A percentile compares a stretch with the other conserved stretches of the same genome.
Evolutionary conservation across 2,113 vertebrate genomes (phyloP).

Genomic region (Salvelinus namaycush): DNA sequence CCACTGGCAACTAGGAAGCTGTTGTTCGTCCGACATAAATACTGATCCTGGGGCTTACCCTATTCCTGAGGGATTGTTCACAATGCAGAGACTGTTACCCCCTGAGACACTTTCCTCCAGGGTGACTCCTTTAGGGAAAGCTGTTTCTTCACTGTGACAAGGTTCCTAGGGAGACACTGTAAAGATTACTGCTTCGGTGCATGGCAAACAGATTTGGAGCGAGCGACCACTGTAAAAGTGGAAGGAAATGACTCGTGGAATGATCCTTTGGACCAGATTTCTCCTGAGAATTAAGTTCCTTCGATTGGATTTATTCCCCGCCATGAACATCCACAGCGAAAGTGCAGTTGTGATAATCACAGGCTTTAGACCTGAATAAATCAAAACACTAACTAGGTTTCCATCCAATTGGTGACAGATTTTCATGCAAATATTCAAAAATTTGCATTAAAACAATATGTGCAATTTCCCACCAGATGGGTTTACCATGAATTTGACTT

Average conservation of each 20-base stretch:
- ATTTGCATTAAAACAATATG: no score
- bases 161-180: background rate
- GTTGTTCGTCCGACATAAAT: constrained; percentile 4
- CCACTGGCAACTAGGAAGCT: background rate
- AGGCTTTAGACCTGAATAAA: constrained; percentile 29
- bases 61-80: constrained; percentile 14
- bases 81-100: constrained; percentile 3
- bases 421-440: no score
- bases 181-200: background rate
- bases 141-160: background rate
- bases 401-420: no score
- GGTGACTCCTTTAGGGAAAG: background rate
- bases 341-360: constrained; percentile 26
- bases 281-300: background rate
- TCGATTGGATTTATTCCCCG: constrained; percentile 21
- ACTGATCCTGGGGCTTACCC: constrained; percentile 12
- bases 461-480: no score
- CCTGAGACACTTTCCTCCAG: background rate
- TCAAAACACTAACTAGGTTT: constrained; percentile 15
- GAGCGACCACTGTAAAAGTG: background rate
- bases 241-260: background rate
- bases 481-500: no score
- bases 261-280: background rate
- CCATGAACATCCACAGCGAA: constrained; percentile 8
- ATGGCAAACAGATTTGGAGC: background rate